A percentile compares a stretch with the other conserved stretches of the same genome.
Evolutionary conservation across 2,113 vertebrate genomes (phyloP).

Genomic region (Isurus oxyrinchus): DNA sequence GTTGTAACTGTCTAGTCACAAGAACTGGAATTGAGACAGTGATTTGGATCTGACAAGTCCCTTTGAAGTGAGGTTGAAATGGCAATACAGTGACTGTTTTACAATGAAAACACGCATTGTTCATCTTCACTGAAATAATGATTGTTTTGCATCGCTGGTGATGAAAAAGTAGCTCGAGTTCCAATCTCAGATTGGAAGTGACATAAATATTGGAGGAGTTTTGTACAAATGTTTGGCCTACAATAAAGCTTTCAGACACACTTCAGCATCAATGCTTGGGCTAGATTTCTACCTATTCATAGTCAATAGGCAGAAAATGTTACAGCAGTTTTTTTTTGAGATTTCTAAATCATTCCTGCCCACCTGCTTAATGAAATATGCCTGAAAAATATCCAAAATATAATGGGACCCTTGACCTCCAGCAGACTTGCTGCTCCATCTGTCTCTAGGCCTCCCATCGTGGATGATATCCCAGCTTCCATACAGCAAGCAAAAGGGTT

Average conservation of each 20-base stretch:
- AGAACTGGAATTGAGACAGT: neutral
- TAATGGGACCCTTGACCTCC: neutral
- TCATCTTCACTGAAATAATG: conserved; percentile 14
- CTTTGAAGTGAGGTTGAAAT: neutral
- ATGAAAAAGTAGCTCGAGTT: conserved; percentile 6
- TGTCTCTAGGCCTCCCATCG: neutral
- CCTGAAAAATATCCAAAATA: neutral
- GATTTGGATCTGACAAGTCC: conserved; percentile 21
- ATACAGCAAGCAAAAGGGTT: neutral
- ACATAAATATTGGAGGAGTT: neutral
- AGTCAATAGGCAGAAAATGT: neutral
- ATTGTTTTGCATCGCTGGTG: neutral
- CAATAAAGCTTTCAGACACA: neutral
- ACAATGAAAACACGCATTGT: neutral
- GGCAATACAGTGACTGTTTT: neutral
- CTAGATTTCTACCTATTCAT: neutral
- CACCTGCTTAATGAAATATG: neutral
- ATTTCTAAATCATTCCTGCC: neutral
- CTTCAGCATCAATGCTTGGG: neutral
- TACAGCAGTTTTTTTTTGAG: neutral
- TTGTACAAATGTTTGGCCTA: neutral
- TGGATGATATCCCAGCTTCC: neutral
- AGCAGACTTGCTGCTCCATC: neutral
- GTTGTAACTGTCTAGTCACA: neutral
- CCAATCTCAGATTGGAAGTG: conserved; percentile 16